Evolutionary conservation across 2,797 vertebrate genomes (phyloP).

Genomic region (Acanthornis magna): DNA sequence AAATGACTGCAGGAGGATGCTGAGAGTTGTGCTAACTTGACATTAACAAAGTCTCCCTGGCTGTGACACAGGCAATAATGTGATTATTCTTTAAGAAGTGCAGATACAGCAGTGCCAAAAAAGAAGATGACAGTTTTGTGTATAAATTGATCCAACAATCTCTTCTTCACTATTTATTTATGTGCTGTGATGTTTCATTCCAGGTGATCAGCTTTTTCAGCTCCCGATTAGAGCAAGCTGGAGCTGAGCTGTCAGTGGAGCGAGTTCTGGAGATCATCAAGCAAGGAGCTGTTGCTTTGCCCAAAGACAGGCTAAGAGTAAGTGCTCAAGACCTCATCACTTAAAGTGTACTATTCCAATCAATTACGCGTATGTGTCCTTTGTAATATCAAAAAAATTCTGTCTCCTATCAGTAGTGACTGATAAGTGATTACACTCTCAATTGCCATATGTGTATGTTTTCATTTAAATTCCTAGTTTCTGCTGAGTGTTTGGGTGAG

Average conservation of each 20-base stretch:
- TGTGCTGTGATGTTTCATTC: constrained; percentile 23
- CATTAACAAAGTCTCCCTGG: background rate
- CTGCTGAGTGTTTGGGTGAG: background rate
- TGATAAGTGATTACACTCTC: background rate
- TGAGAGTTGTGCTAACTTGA: background rate
- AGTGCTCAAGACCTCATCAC: constrained; percentile 14
- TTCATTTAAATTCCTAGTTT: background rate
- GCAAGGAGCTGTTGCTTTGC: constrained; percentile 92
- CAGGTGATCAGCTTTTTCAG: constrained; percentile 97
- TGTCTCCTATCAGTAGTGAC: background rate
- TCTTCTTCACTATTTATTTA: background rate
- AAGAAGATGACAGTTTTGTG: background rate
- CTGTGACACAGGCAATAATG: background rate
- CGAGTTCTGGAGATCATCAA: constrained; percentile 97
- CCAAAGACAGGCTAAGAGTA: constrained; percentile 95
- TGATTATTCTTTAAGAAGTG: background rate
- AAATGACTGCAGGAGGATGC: background rate
- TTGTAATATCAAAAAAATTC: background rate
- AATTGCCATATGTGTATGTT: background rate
- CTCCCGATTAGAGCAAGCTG: constrained; percentile 90
- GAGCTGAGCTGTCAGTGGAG: constrained; percentile 94
- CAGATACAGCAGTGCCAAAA: background rate
- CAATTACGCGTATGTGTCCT: background rate
- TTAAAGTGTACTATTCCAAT: background rate
- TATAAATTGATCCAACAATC: background rate